Evolutionary conservation across 2,888 invertebrate species (phyloP).

Genomic region (Conus canariensis): DNA sequence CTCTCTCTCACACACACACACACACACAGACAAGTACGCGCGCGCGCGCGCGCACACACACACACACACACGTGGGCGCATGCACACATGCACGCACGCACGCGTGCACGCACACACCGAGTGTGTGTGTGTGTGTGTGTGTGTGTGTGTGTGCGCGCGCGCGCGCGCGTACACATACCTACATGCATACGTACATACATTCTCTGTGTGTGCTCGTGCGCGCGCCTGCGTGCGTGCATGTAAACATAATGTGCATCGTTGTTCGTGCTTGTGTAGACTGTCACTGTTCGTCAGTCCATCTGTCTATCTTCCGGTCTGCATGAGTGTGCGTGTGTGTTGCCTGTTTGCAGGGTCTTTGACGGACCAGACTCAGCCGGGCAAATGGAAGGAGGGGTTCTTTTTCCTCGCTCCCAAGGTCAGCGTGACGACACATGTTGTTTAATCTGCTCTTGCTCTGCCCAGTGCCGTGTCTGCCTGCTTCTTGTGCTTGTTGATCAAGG

Average conservation of each 20-base stretch:
- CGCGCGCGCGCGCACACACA: no score
- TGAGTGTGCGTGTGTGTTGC: neutral
- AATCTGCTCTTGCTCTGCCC: no score
- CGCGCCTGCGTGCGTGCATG: neutral
- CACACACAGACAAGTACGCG: no score
- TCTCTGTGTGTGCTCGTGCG: neutral
- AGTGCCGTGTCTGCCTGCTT: no score
- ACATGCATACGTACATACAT: neutral
- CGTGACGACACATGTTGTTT: no score
- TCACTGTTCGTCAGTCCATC: no score
- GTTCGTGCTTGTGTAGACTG: no score
- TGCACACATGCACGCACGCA: no score
- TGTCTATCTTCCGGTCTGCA: neutral
- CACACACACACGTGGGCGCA: no score
- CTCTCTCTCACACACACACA: no score
- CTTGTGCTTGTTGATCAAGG: no score
- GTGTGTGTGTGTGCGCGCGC: neutral
- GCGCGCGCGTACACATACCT: neutral
- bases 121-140: neutral
- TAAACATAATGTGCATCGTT: neutral
- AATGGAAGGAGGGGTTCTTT: constrained; percentile 68
- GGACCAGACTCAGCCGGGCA: constrained; percentile 57
- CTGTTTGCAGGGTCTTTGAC: constrained; percentile 55
- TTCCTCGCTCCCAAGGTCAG: constrained; percentile 62
- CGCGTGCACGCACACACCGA: no score